Conservation (phyloP, 2,113 vertebrate species). For the Cololabis saira region DNA sequence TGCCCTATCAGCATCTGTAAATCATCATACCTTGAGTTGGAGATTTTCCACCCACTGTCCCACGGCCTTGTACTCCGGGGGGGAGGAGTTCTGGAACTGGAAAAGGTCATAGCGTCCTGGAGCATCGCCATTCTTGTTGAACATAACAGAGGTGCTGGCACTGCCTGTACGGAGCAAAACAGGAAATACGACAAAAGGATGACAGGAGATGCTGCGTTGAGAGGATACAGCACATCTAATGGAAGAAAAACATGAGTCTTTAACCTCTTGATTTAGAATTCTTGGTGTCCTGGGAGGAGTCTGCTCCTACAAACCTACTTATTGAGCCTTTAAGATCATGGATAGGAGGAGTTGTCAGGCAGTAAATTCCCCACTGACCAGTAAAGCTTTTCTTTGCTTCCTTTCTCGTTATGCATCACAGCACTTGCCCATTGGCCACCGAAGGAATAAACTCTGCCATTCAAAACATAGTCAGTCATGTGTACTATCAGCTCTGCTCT, state of each 20-base stretch:
- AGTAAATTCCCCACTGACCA: slow-evolving; percentile 39
- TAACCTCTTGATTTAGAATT: slow-evolving; percentile 22
- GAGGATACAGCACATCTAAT: slow-evolving; percentile 1
- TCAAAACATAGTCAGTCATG: slow-evolving; percentile 9
- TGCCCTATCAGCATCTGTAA: not conserved
- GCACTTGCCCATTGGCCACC: slow-evolving; percentile 18
- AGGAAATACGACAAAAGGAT: slow-evolving; percentile 14
- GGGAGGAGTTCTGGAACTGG: slow-evolving; percentile 79
- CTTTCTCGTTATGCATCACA: slow-evolving; percentile 53
- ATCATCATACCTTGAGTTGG: slow-evolving; percentile 73
- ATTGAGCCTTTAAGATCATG: slow-evolving; percentile 19
- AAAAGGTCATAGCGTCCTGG: slow-evolving; percentile 82
- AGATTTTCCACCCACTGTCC: slow-evolving; percentile 81
- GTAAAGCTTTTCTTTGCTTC: slow-evolving; percentile 40
- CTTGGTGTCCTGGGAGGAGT: slow-evolving; percentile 6
- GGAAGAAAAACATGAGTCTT: slow-evolving; percentile 14
- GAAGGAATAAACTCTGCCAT: slow-evolving; percentile 24
- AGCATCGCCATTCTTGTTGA: slow-evolving; percentile 80
- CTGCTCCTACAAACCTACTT: slow-evolving; percentile 33
- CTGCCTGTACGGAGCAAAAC: slow-evolving; percentile 66
- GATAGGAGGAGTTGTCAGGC: not conserved
- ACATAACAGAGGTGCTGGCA: slow-evolving; percentile 76
- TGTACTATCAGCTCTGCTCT: slow-evolving; percentile 4
- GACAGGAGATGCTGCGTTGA: not conserved
- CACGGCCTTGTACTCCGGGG: slow-evolving; percentile 70